Percentiles rank a stretch among this genome's conserved stretches.
Evolutionary conservation across 2,888 invertebrate genomes (phyloP).

Genomic region (Eilema caniola): DNA sequence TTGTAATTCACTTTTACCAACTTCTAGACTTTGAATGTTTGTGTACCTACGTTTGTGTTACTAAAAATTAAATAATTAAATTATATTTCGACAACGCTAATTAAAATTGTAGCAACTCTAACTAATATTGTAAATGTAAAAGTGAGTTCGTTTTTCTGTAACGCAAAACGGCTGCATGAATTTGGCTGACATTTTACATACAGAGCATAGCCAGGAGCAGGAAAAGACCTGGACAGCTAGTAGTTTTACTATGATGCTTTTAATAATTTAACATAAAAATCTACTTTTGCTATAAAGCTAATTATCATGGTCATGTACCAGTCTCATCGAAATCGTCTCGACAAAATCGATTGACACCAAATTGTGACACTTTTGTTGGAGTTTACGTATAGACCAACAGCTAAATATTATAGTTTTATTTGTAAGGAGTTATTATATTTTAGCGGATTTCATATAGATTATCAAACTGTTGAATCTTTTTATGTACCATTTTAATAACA

Average conservation of each 20-base stretch:
- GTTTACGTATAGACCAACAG: background rate
- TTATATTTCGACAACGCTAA: too few relatives aligned
- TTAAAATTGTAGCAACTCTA: background rate
- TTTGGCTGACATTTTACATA: background rate
- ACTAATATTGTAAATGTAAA: background rate
- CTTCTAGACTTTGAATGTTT: background rate
- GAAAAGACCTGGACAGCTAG: background rate
- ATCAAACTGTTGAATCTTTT: too few relatives aligned
- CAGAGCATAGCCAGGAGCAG: background rate
- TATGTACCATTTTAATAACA: too few relatives aligned
- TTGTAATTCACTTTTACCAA: background rate
- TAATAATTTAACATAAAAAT: background rate
- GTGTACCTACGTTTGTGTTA: background rate
- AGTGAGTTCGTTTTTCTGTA: background rate
- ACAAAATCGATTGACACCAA: background rate
- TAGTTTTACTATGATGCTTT: background rate
- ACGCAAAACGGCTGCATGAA: constrained; percentile 4
- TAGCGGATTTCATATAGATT: too few relatives aligned
- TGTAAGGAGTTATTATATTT: background rate
- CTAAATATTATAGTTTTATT: background rate
- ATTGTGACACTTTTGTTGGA: too few relatives aligned
- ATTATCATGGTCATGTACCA: background rate
- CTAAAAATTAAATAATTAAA: too few relatives aligned
- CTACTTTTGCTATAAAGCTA: background rate
- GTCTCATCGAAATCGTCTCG: background rate